Evolutionary conservation across 30 jellyfish, hydroid and myxozoan genomes (phyloP).

Genomic region (Cassiopea xamachana): DNA sequence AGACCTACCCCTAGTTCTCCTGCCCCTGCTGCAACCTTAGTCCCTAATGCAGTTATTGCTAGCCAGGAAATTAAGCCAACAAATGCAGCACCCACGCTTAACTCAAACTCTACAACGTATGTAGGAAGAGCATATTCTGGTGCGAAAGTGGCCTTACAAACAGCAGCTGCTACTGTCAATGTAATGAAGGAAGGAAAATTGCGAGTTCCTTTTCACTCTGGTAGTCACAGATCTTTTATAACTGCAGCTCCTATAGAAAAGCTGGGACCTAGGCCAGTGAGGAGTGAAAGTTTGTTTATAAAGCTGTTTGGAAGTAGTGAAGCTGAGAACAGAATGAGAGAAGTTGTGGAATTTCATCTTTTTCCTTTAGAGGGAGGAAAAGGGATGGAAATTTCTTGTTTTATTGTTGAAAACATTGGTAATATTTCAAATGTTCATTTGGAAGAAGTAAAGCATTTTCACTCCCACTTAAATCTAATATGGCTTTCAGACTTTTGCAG

Average conservation of each 20-base stretch:
- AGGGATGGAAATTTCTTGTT: conserved; percentile 23
- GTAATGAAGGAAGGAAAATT: conserved; percentile 21
- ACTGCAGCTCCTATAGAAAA: conserved; percentile 50
- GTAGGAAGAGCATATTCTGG: conserved; percentile 49
- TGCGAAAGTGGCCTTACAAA: conserved; percentile 41
- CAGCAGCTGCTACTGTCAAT: conserved; percentile 54
- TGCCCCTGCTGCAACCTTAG: neutral
- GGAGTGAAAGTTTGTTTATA: neutral
- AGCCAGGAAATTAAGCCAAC: conserved; percentile 21
- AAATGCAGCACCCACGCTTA: neutral
- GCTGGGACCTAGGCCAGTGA: conserved; percentile 51
- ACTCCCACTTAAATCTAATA: conserved; percentile 50
- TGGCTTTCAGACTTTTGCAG: conserved; percentile 48
- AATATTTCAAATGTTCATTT: conserved; percentile 40
- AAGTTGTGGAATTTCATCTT: too few relatives aligned
- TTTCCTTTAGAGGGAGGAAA: too few relatives aligned
- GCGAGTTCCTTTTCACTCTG: conserved; percentile 53
- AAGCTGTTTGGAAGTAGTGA: too few relatives aligned
- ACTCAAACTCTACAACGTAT: conserved; percentile 12
- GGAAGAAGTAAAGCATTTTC: conserved; percentile 50
- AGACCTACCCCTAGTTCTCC: neutral
- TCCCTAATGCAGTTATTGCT: neutral
- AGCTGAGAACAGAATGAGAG: too few relatives aligned
- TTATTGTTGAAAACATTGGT: conserved; percentile 50
- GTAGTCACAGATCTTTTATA: conserved; percentile 42